Conservation (phyloP, 1,140 invertebrate genomes). For the Steinernema feltiae region DNA sequence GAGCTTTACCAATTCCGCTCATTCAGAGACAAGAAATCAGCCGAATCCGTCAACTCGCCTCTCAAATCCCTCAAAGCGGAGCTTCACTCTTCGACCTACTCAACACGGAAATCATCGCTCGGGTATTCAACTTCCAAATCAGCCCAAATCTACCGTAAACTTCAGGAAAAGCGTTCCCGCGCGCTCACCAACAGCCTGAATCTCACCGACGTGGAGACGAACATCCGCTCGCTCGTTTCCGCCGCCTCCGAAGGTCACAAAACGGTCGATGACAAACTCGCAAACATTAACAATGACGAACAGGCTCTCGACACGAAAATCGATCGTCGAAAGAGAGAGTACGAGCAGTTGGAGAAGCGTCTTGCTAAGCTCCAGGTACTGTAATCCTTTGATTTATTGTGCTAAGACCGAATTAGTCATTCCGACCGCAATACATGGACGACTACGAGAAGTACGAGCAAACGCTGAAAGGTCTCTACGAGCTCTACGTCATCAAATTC, state of each 20-base stretch:
- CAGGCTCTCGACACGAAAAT: slow-evolving; percentile 81
- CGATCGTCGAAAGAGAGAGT: slow-evolving; percentile 77
- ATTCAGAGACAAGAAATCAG: slow-evolving; percentile 72
- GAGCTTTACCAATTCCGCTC: neutral
- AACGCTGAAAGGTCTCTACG: slow-evolving; percentile 76
- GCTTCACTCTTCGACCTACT: slow-evolving; percentile 82
- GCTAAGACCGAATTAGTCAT: slow-evolving; percentile 32
- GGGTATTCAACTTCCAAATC: slow-evolving; percentile 63
- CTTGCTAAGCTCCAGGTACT: slow-evolving; percentile 78
- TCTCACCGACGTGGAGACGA: slow-evolving; percentile 35
- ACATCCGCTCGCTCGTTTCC: slow-evolving; percentile 54
- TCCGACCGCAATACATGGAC: slow-evolving; percentile 88
- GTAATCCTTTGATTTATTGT: no score
- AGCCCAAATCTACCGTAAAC: slow-evolving; percentile 33
- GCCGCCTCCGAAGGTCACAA: slow-evolving; percentile 62
- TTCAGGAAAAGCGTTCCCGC: slow-evolving; percentile 41
- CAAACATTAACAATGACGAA: slow-evolving; percentile 77
- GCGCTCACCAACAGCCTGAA: slow-evolving; percentile 45
- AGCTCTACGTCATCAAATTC: slow-evolving; percentile 78
- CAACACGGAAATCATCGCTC: slow-evolving; percentile 77
- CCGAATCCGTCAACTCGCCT: slow-evolving; percentile 75
- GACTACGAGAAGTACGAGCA: slow-evolving; percentile 85
- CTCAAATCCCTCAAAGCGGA: slow-evolving; percentile 81
- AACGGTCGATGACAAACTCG: slow-evolving; percentile 65
- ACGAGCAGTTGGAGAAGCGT: slow-evolving; percentile 85